Conservation (phyloP, 2,797 vertebrate species). For the Spinus olivaceus region DNA sequence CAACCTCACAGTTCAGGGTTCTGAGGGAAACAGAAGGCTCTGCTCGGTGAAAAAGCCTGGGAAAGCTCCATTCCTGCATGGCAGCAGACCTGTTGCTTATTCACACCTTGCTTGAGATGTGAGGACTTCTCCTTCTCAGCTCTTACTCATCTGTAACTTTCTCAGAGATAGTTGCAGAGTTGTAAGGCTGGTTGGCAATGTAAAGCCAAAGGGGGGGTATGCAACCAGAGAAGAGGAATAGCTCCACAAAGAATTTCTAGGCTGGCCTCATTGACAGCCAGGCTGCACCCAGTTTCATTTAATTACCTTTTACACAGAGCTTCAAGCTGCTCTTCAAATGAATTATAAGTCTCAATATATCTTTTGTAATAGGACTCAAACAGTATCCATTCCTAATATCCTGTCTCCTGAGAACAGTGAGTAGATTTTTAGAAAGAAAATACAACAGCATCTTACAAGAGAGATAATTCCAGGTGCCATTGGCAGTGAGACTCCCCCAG, state of each 20-base stretch:
- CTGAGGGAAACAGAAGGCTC: background rate
- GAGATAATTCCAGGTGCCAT: background rate
- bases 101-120: background rate
- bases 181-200: background rate
- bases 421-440: background rate
- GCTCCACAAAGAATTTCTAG: background rate
- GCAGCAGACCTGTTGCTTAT: background rate
- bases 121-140: background rate
- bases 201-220: background rate
- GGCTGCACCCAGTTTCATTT: background rate
- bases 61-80: background rate
- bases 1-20: background rate
- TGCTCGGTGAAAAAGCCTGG: background rate
- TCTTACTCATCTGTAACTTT: background rate
- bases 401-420: background rate
- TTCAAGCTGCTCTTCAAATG: background rate
- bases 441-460: background rate
- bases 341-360: conserved; percentile 7
- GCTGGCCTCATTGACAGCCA: background rate
- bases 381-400: background rate
- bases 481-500: background rate
- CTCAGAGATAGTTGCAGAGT: background rate
- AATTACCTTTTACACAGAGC: conserved; percentile 2
- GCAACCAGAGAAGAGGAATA: background rate
- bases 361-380: background rate